A percentile compares a stretch with the other conserved stretches of the same genome.
Conservation (phyloP, 2,888 invertebrate species). For the Noctua janthe region DNA sequence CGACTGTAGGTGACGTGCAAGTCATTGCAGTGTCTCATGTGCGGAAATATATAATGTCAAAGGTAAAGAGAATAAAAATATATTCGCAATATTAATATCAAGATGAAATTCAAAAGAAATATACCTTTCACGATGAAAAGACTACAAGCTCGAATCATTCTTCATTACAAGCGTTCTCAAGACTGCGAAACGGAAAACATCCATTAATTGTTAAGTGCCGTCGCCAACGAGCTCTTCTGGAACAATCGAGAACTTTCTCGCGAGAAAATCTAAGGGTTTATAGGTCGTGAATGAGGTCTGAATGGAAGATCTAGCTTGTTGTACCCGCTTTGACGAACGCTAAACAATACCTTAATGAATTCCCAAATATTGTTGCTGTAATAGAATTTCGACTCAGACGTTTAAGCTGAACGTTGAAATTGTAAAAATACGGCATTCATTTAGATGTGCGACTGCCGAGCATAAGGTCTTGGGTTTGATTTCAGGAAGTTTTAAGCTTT, state of each 20-base stretch:
- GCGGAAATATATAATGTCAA: not conserved
- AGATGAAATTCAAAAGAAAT: not conserved
- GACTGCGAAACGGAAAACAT: conserved; percentile 39
- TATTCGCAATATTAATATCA: not conserved
- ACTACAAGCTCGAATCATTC: conserved; percentile 43
- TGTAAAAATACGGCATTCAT: not conserved
- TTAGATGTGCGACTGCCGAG: too few relatives aligned
- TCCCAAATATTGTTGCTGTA: not conserved
- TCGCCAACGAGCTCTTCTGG: conserved; percentile 27
- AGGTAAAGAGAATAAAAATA: not conserved
- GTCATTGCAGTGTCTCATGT: too few relatives aligned
- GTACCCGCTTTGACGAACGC: not conserved
- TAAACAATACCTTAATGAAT: not conserved
- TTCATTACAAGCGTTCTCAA: conserved; percentile 47
- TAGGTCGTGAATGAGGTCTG: not conserved
- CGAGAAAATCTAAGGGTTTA: conserved; percentile 12
- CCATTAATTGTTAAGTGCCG: conserved; percentile 60
- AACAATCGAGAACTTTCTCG: conserved; percentile 28
- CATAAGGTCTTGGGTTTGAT: too few relatives aligned
- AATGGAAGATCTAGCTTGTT: not conserved
- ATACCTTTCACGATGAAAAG: conserved; percentile 12
- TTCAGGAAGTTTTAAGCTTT: too few relatives aligned
- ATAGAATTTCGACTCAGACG: not conserved
- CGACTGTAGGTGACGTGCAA: not conserved
- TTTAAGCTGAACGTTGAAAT: not conserved